Conservation (phyloP, 1,140 invertebrate species). For the Drosophila sucinea region DNA sequence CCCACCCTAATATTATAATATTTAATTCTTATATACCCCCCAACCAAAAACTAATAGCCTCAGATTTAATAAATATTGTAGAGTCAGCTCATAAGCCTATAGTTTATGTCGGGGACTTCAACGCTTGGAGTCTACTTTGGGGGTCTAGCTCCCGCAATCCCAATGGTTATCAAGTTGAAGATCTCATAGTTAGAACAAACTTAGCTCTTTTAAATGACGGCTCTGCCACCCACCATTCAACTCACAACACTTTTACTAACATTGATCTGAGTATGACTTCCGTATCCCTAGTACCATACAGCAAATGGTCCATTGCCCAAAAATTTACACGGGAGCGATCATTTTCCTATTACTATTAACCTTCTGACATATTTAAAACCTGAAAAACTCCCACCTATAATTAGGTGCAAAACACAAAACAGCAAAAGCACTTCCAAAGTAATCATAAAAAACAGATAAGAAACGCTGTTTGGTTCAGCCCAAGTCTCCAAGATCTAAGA, state of each 20-base stretch:
- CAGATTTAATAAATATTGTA: constrained; percentile 19
- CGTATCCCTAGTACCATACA: constrained; percentile 26
- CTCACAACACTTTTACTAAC: constrained; percentile 17
- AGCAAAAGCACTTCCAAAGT: not conserved
- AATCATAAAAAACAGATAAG: constrained; percentile 4
- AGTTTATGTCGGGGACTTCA: constrained; percentile 29
- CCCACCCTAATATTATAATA: constrained; percentile 20
- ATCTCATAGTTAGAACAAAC: constrained; percentile 14
- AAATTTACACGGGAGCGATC: constrained; percentile 22
- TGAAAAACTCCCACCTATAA: not conserved
- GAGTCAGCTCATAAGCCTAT: constrained; percentile 6
- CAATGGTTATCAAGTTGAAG: constrained; percentile 28
- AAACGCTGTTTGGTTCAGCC: constrained; percentile 4
- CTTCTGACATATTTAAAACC: constrained; percentile 2
- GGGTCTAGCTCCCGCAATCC: constrained; percentile 14
- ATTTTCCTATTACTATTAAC: constrained; percentile 10
- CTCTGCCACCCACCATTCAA: constrained; percentile 29
- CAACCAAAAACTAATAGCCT: constrained; percentile 12
- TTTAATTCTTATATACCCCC: constrained; percentile 31
- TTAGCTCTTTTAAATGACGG: constrained; percentile 24
- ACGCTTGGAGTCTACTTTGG: constrained; percentile 32
- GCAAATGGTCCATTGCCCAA: constrained; percentile 15
- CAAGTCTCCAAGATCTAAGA: constrained; percentile 5
- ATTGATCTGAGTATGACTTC: constrained; percentile 22
- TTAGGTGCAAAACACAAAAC: not conserved